Base-by-base conservation (phyloP, 2,113 vertebrate genomes). In the Vicugna pacos region DNA sequence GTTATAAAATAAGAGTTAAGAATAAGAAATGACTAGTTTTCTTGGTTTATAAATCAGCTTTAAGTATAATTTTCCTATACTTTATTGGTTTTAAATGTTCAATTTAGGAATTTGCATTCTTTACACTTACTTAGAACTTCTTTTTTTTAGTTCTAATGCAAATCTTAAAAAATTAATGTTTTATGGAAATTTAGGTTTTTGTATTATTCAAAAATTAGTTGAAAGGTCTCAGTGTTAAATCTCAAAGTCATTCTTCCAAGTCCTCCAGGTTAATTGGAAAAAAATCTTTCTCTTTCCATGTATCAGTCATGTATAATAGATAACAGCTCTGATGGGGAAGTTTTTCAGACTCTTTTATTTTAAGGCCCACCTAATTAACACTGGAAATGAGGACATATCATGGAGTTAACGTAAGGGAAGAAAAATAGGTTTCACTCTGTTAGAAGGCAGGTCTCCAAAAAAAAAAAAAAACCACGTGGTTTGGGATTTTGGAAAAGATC, bases 231-330 rank as follows among this genome's bases (percentile, higher is more conserved):
- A 38, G 2, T 87, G 60, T 92, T 90, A 79, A 80, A 93, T 77
- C 92, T 96, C 95, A 94, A 79, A 76, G 80, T 92, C 91, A 91
- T 91, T 97, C 56, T 92, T 93, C 79, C 32, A 75, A 88, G 81
- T 93, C 56, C 67, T 89, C 88, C 67, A 85, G 85, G 77, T 91
- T 97, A 95, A 96, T 91, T 97, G 56, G 85, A 72, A 94, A 92
- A 83, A 94, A 84, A 56, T 72, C 35, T 62, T 85, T 22, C 81
- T 95, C 56, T 91, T 91, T 73, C 75, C 30, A 30, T 87, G 17
- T 90, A 87, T 76, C 52, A 65, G 79, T 90, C 84, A 95, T 97
- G 42, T 95, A 88, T 96, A 93, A 94, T 85, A 96, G 96, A 96
- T 97, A 84, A 84, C 32, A 95, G 50, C 35, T 84, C 22, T 93